A percentile compares a stretch with the other conserved stretches of the same genome.
phyloP scores from a whole-genome alignment of 1,140 invertebrate species.

The Pectinophora gossypiella region DNA sequence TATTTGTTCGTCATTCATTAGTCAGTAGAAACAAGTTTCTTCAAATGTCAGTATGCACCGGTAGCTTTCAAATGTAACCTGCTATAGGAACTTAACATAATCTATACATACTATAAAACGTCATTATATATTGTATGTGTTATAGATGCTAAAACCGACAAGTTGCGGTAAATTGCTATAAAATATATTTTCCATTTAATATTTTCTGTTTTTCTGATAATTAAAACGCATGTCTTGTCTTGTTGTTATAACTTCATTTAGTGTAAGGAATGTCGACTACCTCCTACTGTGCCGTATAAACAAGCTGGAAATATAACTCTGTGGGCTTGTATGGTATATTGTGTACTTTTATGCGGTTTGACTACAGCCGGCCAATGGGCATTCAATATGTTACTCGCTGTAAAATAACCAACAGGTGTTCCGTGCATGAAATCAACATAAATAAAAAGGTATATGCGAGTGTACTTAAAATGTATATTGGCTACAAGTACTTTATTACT shows the following conservation, averaged over 20 bases:
- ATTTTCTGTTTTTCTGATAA: background rate
- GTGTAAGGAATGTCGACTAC: background rate
- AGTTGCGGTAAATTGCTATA: no score
- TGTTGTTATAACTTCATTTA: background rate
- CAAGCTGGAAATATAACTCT: background rate
- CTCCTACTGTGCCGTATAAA: background rate
- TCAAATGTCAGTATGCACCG: no score
- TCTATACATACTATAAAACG: no score
- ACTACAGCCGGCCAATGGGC: constrained; percentile 15
- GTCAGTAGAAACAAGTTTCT: no score
- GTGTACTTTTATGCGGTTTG: background rate
- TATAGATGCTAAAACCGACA: no score
- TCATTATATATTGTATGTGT: no score
- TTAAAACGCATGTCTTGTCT: background rate
- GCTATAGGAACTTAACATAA: no score
- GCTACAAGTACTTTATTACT: no score
- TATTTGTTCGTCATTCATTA: no score
- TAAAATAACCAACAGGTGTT: constrained; percentile 43
- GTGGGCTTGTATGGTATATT: background rate
- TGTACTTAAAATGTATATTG: no score
- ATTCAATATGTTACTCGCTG: constrained; percentile 26
- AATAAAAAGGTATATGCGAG: no score
- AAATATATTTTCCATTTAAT: background rate
- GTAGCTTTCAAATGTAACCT: no score
- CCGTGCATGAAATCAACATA: constrained; percentile 26